These are phyloP conservation scores for Elaphurus davidianus DNA, from an alignment of 2,113 vertebrate species.

Conservation along the genomic window DNA sequence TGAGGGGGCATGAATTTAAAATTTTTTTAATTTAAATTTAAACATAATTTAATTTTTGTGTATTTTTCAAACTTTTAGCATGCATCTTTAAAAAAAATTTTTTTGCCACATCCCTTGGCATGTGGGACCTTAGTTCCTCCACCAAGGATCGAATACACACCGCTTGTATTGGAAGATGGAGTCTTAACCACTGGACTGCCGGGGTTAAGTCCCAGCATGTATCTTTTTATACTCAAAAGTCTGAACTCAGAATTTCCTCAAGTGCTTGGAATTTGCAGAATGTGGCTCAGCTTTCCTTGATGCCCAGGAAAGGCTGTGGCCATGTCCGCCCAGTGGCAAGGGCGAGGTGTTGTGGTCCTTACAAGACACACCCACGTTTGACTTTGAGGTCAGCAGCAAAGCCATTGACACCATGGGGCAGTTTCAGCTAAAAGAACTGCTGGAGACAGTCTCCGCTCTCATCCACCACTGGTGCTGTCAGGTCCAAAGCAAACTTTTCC, in stretches of 20 bases:
- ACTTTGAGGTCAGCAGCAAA: background rate
- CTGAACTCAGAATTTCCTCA: background rate
- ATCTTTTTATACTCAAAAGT: background rate
- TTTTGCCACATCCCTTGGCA: background rate
- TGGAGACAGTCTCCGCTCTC: background rate
- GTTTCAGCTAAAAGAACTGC: background rate
- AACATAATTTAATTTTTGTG: background rate
- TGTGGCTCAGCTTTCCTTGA: background rate
- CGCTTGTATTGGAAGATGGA: background rate
- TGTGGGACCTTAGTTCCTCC: background rate
- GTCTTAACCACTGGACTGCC: background rate
- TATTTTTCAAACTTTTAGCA: background rate
- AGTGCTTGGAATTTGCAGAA: background rate
- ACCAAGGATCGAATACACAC: background rate
- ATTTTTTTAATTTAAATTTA: background rate
- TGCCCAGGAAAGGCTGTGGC: background rate
- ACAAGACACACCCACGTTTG: background rate
- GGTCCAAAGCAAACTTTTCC: background rate
- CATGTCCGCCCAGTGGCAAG: background rate
- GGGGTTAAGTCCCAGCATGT: background rate
- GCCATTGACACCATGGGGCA: fast-evolving
- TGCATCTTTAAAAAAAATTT: background rate
- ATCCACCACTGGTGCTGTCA: too few species aligned
- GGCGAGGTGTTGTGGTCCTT: too few species aligned
- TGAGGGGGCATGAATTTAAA: background rate